Evolutionary conservation across 2,888 invertebrate genomes (phyloP).

Genomic region (Parascotia fuliginaria): DNA sequence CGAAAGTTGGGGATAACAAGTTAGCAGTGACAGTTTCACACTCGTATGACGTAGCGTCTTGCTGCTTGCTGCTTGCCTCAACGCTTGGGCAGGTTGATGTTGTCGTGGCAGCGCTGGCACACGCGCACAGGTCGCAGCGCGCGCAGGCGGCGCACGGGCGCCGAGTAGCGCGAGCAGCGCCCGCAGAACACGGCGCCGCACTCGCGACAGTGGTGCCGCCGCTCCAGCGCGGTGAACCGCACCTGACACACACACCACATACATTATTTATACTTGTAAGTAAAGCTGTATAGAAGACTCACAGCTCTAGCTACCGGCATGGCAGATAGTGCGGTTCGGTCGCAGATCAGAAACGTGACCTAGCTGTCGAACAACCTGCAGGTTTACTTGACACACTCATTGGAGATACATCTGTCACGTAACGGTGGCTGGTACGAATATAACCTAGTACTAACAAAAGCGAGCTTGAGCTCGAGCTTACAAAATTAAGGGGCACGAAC

Average conservation of each 20-base stretch:
- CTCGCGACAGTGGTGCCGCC: slow-evolving; percentile 98
- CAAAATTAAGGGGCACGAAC: too few relatives aligned
- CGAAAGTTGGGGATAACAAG: too few relatives aligned
- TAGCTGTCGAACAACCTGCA: slow-evolving; percentile 97
- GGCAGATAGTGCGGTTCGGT: slow-evolving; percentile 98
- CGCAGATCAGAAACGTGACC: slow-evolving; percentile 97
- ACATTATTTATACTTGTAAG: too few relatives aligned
- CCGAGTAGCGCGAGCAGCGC: slow-evolving; percentile 98
- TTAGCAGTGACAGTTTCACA: too few relatives aligned
- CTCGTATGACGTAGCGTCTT: too few relatives aligned
- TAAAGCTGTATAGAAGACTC: slow-evolving; percentile 90
- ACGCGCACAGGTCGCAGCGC: slow-evolving; percentile 98
- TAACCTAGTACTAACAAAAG: too few relatives aligned
- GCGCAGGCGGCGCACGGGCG: slow-evolving; percentile 96
- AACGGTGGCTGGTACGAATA: slow-evolving; percentile 96
- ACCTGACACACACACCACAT: slow-evolving; percentile 56
- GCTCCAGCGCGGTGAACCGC: slow-evolving; percentile 96
- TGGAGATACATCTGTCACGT: slow-evolving; percentile 99
- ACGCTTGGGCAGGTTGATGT: slow-evolving; percentile 53
- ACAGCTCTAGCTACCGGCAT: slow-evolving; percentile 96
- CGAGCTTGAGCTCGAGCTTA: too few relatives aligned
- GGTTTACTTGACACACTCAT: slow-evolving; percentile 96
- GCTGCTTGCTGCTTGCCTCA: slow-evolving; percentile 25
- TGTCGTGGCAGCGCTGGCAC: slow-evolving; percentile 94
- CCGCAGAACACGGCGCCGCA: slow-evolving; percentile 99